Evolutionary conservation across 2,888 invertebrate species (phyloP), one percentile per base, ranked within the genome.

Genomic region (Drosophila lutescens): DNA sequence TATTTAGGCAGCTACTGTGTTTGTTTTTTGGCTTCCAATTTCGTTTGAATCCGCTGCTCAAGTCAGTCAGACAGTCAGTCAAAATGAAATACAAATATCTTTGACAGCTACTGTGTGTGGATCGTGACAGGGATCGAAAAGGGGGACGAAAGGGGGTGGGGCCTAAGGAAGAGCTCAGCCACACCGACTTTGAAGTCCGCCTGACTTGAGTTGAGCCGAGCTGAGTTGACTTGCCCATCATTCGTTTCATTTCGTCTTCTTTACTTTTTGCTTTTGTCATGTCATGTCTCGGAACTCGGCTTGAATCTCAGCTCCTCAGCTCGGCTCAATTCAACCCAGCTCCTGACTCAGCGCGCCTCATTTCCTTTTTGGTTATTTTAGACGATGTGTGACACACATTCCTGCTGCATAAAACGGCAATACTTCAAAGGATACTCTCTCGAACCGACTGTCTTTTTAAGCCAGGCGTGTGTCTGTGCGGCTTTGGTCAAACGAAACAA

Each of bases 61-160:
- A 68, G 69, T 68, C 65, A 54, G 56, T 68, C 87, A 73, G 81
- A 84, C 81, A 83, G 86, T 86, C 86, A 88, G 79, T 82, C 83
- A 76, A 88, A 88, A 88, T 86, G 80, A 83, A 79, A 90, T 84
- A 90, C 86, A 90, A 90, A 89, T 87, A 89, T 86, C 75, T 87
- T 79, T 89, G 90, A 89, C 90, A 90, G 90, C 89, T 87, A 76
- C 90, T 87, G 81, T 79, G 49, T 54, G 56, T 60, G 59, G 55
- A 67, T 67, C 67, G 46, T 67, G 55, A 55, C 41, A 41, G 23
- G 58, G 50, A 40, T 12, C 13, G 43, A 7, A n/a, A 3, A 34
- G 34, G 34, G 5, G 34, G 34, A n/a, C 15, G 32, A 13, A 17
- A 13, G 56, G 57, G 17, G 61, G 26, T 34, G 17, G 13, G 8